phyloP scores from a whole-genome alignment of 1,140 invertebrate genomes.

The Chrysomallon squamiferum region DNA sequence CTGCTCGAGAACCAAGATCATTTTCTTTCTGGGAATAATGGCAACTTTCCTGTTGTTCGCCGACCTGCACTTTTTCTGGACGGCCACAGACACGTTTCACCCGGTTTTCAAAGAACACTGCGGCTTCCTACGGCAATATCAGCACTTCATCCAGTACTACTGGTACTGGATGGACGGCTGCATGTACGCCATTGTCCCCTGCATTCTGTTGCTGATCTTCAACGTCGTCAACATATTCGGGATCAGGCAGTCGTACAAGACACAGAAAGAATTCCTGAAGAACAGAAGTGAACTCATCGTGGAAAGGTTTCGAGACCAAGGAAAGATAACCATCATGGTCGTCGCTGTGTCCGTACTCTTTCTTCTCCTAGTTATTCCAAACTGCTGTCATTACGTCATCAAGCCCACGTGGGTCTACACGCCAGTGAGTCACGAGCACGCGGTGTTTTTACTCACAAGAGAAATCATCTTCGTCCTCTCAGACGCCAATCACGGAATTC shows the following conservation, averaged over 20 bases:
- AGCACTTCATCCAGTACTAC: slow-evolving; percentile 20
- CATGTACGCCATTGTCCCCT: slow-evolving; percentile 39
- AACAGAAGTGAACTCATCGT: slow-evolving; percentile 20
- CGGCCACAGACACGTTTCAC: background rate
- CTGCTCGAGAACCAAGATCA: slow-evolving; percentile 34
- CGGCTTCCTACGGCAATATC: slow-evolving; percentile 10
- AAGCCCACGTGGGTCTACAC: slow-evolving; percentile 18
- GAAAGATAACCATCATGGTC: slow-evolving; percentile 50
- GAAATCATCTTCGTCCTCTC: slow-evolving; percentile 40
- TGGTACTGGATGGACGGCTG: slow-evolving; percentile 52
- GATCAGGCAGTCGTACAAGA: slow-evolving; percentile 28
- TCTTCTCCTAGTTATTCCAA: slow-evolving; percentile 39
- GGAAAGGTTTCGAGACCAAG: slow-evolving; percentile 33
- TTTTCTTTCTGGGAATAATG: slow-evolving; percentile 15
- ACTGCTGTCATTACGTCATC: slow-evolving; percentile 42
- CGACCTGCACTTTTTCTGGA: slow-evolving; percentile 8
- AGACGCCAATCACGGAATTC: slow-evolving; percentile 48
- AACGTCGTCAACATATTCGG: slow-evolving; percentile 42
- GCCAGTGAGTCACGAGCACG: background rate
- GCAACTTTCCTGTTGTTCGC: slow-evolving; percentile 10
- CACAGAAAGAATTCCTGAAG: slow-evolving; percentile 31
- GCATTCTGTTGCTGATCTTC: slow-evolving; percentile 35
- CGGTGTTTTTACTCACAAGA: slow-evolving; percentile 12
- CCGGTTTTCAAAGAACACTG: background rate
- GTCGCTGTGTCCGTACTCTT: slow-evolving; percentile 42